These are phyloP conservation scores for Siniperca obscura DNA, from an alignment of 2,797 vertebrate genomes.

Conservation along the genomic window DNA sequence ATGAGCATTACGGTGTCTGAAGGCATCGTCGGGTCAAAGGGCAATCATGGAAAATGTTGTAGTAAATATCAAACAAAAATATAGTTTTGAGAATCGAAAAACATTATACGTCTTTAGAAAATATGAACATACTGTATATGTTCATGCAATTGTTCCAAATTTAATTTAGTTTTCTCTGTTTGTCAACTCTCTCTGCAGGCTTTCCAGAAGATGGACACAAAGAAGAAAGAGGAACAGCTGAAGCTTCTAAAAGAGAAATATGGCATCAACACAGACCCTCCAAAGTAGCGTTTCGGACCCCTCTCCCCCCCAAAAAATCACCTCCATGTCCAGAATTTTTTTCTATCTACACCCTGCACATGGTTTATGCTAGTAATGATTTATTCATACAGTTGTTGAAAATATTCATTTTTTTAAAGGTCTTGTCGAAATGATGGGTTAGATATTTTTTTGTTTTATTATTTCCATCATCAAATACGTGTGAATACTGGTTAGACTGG, in stretches of 20 bases:
- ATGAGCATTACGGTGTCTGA: not conserved
- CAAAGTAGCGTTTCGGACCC: conserved; percentile 85
- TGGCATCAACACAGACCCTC: conserved; percentile 98
- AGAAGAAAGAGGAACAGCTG: conserved; percentile 99
- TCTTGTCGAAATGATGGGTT: not conserved
- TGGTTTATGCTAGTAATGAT: not conserved
- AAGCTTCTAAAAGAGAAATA: conserved; percentile 99
- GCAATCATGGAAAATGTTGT: not conserved
- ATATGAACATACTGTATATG: not conserved
- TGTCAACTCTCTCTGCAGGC: conserved; percentile 83
- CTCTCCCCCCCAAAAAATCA: too few relatives aligned
- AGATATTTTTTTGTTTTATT: not conserved
- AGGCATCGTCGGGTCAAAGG: not conserved
- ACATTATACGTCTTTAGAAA: not conserved
- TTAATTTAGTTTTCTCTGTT: not conserved
- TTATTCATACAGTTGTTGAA: not conserved
- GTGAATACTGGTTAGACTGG: not conserved
- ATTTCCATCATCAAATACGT: not conserved
- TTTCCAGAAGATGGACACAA: conserved; percentile 99
- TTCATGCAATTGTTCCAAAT: not conserved
- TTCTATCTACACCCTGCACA: conserved; percentile 15
- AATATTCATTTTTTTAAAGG: not conserved
- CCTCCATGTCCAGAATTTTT: not conserved
- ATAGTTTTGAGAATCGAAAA: not conserved
- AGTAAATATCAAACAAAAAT: not conserved